Evolutionary conservation across 30 jellyfish, hydroid and myxozoan genomes (phyloP).

Genomic region (Rhopilema esculentum): DNA sequence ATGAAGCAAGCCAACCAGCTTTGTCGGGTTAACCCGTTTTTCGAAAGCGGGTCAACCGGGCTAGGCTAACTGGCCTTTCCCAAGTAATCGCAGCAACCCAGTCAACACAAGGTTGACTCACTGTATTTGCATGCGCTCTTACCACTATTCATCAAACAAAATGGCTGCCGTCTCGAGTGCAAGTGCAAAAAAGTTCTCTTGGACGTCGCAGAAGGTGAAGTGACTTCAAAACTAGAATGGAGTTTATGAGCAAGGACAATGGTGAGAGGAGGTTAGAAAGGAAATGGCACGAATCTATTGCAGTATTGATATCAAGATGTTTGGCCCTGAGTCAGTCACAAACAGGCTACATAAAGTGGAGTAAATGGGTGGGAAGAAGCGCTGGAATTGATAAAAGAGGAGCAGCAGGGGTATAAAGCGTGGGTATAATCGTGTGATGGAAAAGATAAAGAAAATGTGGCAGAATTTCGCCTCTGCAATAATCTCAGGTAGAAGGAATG

Average conservation of each 20-base stretch:
- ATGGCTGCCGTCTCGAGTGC: neutral
- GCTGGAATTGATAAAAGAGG: too few relatives aligned
- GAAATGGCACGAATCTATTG: neutral
- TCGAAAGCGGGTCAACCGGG: constrained; percentile 12
- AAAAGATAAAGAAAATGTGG: constrained; percentile 54
- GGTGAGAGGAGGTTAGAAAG: neutral
- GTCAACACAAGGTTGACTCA: constrained; percentile 8
- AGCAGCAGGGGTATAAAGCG: constrained; percentile 17
- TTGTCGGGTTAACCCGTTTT: constrained; percentile 9
- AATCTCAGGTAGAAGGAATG: constrained; percentile 61
- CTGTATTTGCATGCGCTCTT: neutral
- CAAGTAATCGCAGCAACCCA: neutral
- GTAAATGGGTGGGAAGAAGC: too few relatives aligned
- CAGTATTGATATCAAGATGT: neutral
- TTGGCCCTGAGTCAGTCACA: constrained; percentile 3
- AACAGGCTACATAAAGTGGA: too few relatives aligned
- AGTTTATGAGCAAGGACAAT: too few relatives aligned
- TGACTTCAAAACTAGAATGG: constrained; percentile 10
- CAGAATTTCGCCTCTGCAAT: constrained; percentile 53
- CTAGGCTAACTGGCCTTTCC: constrained; percentile 1
- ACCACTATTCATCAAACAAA: neutral
- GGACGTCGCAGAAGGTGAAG: constrained; percentile 1
- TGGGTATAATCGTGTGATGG: constrained; percentile 57
- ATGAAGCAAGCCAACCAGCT: constrained; percentile 17
- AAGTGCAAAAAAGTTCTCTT: constrained; percentile 3